Evolutionary conservation across 2,797 vertebrate species (phyloP).

Genomic region (Ispidina lecontei): DNA sequence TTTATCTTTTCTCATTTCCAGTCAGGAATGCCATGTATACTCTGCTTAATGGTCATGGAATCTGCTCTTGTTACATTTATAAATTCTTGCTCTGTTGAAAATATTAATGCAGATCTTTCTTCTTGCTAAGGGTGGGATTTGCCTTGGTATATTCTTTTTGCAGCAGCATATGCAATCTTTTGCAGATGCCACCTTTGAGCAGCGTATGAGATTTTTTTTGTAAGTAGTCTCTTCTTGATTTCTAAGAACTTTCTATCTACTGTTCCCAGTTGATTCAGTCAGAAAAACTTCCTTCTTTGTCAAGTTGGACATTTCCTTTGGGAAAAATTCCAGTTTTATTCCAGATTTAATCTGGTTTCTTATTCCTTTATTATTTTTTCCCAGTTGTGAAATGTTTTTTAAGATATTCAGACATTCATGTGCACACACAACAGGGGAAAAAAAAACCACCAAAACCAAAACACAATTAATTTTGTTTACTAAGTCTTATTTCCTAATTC

Average conservation of each 20-base stretch:
- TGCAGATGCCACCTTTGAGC: background rate
- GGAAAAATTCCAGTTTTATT: background rate
- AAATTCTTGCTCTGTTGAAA: background rate
- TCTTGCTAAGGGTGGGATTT: background rate
- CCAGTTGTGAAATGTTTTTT: background rate
- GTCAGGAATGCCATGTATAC: background rate
- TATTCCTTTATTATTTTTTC: background rate
- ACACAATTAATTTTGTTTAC: background rate
- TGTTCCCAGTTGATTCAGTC: background rate
- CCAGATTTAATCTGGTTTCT: background rate
- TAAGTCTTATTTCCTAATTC: background rate
- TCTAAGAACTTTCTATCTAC: background rate
- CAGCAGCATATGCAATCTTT: background rate
- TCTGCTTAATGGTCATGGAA: background rate
- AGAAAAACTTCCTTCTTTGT: background rate
- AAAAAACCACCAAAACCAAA: background rate
- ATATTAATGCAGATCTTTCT: background rate
- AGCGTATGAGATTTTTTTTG: background rate
- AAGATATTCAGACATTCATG: background rate
- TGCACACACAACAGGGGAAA: rapidly evolving
- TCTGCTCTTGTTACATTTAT: background rate
- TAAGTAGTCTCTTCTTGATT: background rate
- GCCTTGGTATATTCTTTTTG: background rate
- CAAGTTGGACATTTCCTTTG: background rate
- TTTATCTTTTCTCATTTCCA: background rate